A percentile compares a stretch with the other conserved stretches of the same genome.
Conservation (phyloP, 2,888 invertebrate species). For the Ctenicera cuprea region DNA sequence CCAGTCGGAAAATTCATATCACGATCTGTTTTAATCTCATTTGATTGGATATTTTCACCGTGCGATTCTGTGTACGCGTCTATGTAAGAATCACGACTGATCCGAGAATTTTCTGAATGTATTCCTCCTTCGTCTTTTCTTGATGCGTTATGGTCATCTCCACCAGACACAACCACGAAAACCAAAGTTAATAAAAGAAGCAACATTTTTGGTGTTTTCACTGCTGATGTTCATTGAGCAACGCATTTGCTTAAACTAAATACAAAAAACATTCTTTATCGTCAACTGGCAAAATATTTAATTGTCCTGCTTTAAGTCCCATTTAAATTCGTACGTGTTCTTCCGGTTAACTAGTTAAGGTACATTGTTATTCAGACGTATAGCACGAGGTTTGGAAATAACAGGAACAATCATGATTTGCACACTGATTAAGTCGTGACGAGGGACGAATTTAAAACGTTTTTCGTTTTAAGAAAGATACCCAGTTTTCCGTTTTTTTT, state of each 20-base stretch:
- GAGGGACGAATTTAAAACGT: background rate
- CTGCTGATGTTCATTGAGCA: slow-evolving; percentile 29
- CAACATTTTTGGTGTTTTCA: slow-evolving; percentile 7
- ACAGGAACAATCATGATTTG: slow-evolving; percentile 47
- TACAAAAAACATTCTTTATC: slow-evolving; percentile 14
- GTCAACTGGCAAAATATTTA: slow-evolving; percentile 40
- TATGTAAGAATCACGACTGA: slow-evolving; percentile 76
- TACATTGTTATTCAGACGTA: slow-evolving; percentile 53
- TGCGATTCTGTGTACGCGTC: slow-evolving; percentile 79
- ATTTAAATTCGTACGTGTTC: slow-evolving; percentile 48
- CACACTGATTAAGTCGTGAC: background rate
- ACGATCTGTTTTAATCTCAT: slow-evolving; percentile 72
- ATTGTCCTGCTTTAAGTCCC: slow-evolving; percentile 49
- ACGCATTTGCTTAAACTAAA: slow-evolving; percentile 54
- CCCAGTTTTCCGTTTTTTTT: too few species aligned
- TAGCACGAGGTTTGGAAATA: slow-evolving; percentile 42
- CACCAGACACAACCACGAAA: background rate
- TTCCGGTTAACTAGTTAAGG: slow-evolving; percentile 58
- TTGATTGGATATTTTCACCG: slow-evolving; percentile 73
- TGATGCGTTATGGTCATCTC: background rate
- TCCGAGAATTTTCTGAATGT: slow-evolving; percentile 57
- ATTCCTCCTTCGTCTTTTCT: slow-evolving; percentile 64
- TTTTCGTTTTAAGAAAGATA: background rate
- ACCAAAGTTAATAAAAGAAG: slow-evolving; percentile 61
- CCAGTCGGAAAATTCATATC: slow-evolving; percentile 71